Evolutionary conservation across 2,888 invertebrate species (phyloP).

Genomic region (Lymantria monacha): DNA sequence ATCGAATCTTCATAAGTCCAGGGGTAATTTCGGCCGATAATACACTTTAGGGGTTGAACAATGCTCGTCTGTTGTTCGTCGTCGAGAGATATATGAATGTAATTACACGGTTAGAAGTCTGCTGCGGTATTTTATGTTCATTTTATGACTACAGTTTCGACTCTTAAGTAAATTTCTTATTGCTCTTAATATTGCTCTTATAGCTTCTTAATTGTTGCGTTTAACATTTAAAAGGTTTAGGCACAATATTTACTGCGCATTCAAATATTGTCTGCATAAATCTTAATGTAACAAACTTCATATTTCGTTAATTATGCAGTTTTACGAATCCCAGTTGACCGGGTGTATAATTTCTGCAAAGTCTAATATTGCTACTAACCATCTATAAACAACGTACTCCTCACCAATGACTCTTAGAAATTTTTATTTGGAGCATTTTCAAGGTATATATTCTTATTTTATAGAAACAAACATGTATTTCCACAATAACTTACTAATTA

Average conservation of each 20-base stretch:
- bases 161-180: slow-evolving; percentile 30
- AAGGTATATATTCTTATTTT: too few species aligned
- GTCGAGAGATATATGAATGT: slow-evolving; percentile 59
- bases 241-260: neutral
- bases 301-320: too few species aligned
- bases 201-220: slow-evolving; percentile 17
- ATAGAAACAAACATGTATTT: too few species aligned
- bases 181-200: slow-evolving; percentile 14
- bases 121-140: slow-evolving; percentile 36
- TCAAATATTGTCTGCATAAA: neutral
- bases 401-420: too few species aligned
- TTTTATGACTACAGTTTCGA: slow-evolving; percentile 30
- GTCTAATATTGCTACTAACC: too few species aligned
- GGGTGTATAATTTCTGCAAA: too few species aligned
- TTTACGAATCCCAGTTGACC: too few species aligned
- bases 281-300: neutral
- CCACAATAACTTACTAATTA: neutral
- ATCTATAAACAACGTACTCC: too few species aligned
- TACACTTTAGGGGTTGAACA: slow-evolving; percentile 46
- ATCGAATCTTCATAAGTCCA: slow-evolving; percentile 72
- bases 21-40: slow-evolving; percentile 37
- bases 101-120: slow-evolving; percentile 51
- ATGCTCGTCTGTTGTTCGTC: slow-evolving; percentile 59
- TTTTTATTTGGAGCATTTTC: too few species aligned
- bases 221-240: slow-evolving; percentile 1